phyloP scores from a whole-genome alignment of 2,797 vertebrate species.

The Scolopax bukidnonensis region DNA sequence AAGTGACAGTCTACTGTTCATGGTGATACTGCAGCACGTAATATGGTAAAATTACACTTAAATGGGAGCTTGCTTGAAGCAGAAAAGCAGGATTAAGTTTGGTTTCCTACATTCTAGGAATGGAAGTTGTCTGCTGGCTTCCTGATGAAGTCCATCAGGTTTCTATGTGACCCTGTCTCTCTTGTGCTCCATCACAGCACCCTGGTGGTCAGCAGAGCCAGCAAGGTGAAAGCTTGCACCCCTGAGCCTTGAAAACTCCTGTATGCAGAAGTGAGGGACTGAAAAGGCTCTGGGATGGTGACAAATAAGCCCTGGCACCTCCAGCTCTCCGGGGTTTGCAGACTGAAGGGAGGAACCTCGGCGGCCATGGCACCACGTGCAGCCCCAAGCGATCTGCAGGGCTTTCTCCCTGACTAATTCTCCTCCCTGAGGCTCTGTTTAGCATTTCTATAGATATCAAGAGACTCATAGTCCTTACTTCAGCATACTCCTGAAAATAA shows the following conservation, averaged over 20 bases:
- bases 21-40: not conserved
- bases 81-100: not conserved
- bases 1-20: not conserved
- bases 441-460: not conserved
- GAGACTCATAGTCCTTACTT: not conserved
- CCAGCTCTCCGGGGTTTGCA: not conserved
- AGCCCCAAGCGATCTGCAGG: not conserved
- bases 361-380: rapidly evolving
- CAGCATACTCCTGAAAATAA: not conserved
- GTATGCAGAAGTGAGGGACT: not conserved
- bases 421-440: not conserved
- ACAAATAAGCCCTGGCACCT: not conserved
- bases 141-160: not conserved
- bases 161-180: not conserved
- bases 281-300: not conserved
- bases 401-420: not conserved
- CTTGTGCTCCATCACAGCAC: not conserved
- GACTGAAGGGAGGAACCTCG: not conserved
- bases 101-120: not conserved
- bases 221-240: not conserved
- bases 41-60: not conserved
- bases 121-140: not conserved
- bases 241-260: not conserved
- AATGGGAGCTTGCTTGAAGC: not conserved
- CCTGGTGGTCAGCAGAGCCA: not conserved